phyloP scores from a whole-genome alignment of 2,113 vertebrate genomes.

The Trematocara variabile region DNA sequence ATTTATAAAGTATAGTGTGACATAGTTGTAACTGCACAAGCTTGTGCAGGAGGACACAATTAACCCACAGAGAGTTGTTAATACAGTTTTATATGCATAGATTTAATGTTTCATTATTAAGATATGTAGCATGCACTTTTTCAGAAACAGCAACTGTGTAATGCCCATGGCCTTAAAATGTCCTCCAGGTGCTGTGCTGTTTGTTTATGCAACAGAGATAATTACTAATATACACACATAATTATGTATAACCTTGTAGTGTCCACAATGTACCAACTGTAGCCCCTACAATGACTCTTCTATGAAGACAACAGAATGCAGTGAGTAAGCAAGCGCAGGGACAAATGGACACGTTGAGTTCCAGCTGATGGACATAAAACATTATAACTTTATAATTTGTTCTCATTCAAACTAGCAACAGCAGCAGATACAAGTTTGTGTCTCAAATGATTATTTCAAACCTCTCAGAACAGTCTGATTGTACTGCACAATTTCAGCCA shows the following conservation, averaged over 20 bases:
- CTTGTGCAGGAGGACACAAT: not conserved
- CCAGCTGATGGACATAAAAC: not conserved
- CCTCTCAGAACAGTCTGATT: not conserved
- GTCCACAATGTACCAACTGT: not conserved
- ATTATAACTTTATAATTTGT: not conserved
- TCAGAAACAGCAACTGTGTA: not conserved
- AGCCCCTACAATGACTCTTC: not conserved
- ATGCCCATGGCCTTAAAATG: not conserved
- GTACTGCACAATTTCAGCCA: not conserved
- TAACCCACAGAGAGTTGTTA: not conserved
- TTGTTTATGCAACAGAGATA: not conserved
- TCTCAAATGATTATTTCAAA: not conserved
- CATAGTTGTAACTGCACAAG: not conserved
- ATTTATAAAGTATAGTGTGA: not conserved
- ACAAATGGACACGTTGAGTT: not conserved
- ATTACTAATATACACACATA: not conserved
- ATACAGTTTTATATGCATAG: not conserved
- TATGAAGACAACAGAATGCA: not conserved
- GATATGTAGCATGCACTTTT: not conserved
- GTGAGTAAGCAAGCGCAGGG: not conserved
- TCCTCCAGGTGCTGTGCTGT: not conserved
- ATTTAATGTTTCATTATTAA: not conserved
- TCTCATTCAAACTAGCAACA: slow-evolving; percentile 23
- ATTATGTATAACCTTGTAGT: not conserved
- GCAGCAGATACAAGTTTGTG: not conserved